phyloP scores from a whole-genome alignment of 2,888 invertebrate genomes.

The Embidobia sp. region DNA sequence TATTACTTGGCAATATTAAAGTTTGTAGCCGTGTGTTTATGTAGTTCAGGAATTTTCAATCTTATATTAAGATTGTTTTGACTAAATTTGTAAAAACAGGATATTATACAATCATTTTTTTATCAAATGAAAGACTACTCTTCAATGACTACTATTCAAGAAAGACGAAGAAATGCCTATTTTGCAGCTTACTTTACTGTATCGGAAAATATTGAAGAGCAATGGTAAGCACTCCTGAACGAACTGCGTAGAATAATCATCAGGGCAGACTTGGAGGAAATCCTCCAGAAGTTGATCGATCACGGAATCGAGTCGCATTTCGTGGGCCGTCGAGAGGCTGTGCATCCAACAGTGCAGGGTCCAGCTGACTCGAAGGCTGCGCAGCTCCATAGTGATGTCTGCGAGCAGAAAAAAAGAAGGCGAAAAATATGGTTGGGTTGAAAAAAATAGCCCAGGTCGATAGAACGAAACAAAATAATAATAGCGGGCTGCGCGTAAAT shows the following conservation, averaged over 20 bases:
- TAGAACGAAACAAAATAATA: conserved; percentile 30
- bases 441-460: neutral
- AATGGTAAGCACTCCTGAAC: conserved; percentile 94
- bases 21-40: no score
- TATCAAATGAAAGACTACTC: no score
- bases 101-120: no score
- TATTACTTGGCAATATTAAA: no score
- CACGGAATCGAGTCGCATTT: conserved; percentile 90
- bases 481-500: conserved; percentile 16
- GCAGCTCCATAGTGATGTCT: conserved; percentile 94
- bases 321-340: conserved; percentile 92
- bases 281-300: conserved; percentile 95
- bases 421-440: no score
- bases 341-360: conserved; percentile 96
- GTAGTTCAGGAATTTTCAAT: no score
- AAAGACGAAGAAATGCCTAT: no score
- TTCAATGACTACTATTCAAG: no score
- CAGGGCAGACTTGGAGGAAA: conserved; percentile 94
- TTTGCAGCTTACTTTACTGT: conserved; percentile 94
- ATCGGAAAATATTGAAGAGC: conserved; percentile 93
- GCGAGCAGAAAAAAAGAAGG: conserved; percentile 22
- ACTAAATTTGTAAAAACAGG: no score
- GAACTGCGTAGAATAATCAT: conserved; percentile 94
- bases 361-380: conserved; percentile 94
- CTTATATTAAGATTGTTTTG: no score